Conservation (phyloP, 2,797 vertebrate species). For the Hyperoplus immaculatus region DNA sequence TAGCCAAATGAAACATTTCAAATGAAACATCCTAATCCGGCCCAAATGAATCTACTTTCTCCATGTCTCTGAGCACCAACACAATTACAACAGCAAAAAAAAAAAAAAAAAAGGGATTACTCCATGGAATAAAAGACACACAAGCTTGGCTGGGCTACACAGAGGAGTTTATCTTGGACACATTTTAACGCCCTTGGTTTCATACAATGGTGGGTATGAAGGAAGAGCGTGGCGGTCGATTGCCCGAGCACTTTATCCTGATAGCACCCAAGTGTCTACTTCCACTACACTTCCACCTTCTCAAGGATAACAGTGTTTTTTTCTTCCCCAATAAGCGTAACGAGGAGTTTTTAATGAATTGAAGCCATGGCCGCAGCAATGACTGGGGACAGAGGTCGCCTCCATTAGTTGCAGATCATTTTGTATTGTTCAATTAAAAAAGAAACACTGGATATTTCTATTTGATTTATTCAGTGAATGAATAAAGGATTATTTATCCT, state of each 20-base stretch:
- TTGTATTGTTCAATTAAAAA: not conserved
- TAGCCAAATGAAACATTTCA: slow-evolving; percentile 65
- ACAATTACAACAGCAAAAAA: slow-evolving; percentile 73
- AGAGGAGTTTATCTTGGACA: slow-evolving; percentile 46
- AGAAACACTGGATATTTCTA: not conserved
- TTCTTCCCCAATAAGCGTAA: not conserved
- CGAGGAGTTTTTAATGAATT: not conserved
- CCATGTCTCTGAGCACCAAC: slow-evolving; percentile 72
- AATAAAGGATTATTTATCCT: not conserved
- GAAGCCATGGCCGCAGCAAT: not conserved
- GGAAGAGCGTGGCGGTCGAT: not conserved
- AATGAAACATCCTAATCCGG: slow-evolving; percentile 73
- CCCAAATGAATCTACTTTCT: slow-evolving; percentile 71
- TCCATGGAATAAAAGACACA: slow-evolving; percentile 27
- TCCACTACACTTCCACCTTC: not conserved
- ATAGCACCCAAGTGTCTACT: slow-evolving; percentile 1
- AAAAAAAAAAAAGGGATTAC: slow-evolving; percentile 66
- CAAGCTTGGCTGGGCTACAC: slow-evolving; percentile 22
- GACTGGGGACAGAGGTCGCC: not conserved
- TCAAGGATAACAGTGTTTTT: not conserved
- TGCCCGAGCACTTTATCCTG: slow-evolving; percentile 6
- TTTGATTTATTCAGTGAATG: not conserved
- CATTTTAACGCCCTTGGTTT: slow-evolving; percentile 30
- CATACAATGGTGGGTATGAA: slow-evolving; percentile 20
- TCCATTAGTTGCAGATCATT: not conserved